Percentiles rank a stretch among this genome's conserved stretches.
phyloP scores from a whole-genome alignment of 2,113 vertebrate species.

The Odocoileus hemionus region DNA sequence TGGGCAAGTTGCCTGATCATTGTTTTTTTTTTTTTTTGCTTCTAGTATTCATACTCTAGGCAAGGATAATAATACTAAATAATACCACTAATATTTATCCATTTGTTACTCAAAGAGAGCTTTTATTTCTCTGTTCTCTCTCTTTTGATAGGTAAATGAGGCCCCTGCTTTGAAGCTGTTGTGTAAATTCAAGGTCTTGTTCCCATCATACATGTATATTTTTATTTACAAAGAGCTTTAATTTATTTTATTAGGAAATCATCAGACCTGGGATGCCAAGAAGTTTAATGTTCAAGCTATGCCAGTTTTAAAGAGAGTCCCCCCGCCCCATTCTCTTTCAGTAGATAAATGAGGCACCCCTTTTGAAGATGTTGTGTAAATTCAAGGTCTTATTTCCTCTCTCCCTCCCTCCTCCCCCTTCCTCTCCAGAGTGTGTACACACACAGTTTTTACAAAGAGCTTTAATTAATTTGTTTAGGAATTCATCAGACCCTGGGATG shows the following conservation, averaged over 20 bases:
- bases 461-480: conserved; percentile 50
- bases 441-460: neutral
- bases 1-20: neutral
- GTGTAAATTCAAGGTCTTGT: conserved; percentile 8
- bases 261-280: neutral
- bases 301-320: conserved; percentile 1
- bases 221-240: neutral
- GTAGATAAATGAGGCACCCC: neutral
- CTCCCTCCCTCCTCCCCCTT: neutral
- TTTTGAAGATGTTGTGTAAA: neutral
- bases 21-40: neutral
- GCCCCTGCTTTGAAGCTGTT: neutral
- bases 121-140: neutral
- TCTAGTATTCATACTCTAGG: neutral
- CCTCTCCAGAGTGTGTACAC: neutral
- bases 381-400: neutral
- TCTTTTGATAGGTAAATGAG: neutral
- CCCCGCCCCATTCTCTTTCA: neutral
- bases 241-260: conserved; percentile 38
- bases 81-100: neutral
- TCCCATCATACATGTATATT: neutral
- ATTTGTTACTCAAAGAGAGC: conserved; percentile 3
- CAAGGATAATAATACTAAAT: neutral
- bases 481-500: neutral
- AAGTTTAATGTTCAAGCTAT: neutral